Conservation (phyloP, 2,888 invertebrate genomes). For the Meteorus colon region DNA sequence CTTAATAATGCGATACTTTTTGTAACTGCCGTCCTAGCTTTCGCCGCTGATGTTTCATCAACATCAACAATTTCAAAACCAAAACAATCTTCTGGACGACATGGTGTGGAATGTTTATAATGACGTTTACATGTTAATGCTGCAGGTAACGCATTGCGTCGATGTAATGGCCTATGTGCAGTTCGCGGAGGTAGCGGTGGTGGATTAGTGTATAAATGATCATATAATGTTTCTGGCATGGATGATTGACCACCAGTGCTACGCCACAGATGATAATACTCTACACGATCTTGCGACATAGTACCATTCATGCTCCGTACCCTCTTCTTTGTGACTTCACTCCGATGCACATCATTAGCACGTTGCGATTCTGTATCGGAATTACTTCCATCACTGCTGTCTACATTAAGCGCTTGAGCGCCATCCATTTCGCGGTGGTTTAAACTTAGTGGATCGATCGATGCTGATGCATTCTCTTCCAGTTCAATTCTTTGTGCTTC, state of each 20-base stretch:
- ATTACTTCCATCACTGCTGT: constrained; percentile 67
- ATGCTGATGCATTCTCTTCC: constrained; percentile 64
- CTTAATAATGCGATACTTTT: constrained; percentile 70
- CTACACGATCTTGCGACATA: constrained; percentile 64
- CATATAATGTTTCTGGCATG: constrained; percentile 62
- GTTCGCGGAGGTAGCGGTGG: constrained; percentile 83
- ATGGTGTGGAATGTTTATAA: constrained; percentile 77
- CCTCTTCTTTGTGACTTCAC: constrained; percentile 26
- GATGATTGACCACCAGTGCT: constrained; percentile 65
- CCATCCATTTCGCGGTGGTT: constrained; percentile 48
- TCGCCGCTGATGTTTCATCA: constrained; percentile 77
- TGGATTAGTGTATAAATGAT: constrained; percentile 66
- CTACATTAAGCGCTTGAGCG: constrained; percentile 60
- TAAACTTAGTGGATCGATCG: constrained; percentile 57
- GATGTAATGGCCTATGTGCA: constrained; percentile 85
- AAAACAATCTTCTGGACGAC: constrained; percentile 84
- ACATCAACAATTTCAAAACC: constrained; percentile 89
- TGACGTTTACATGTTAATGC: constrained; percentile 81
- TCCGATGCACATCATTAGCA: constrained; percentile 38
- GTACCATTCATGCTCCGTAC: constrained; percentile 57
- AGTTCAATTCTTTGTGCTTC: constrained; percentile 63
- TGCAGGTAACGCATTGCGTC: constrained; percentile 76
- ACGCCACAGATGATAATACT: constrained; percentile 71
- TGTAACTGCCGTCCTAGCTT: constrained; percentile 68
- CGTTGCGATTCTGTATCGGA: constrained; percentile 70